Base-by-base conservation (phyloP, 2,797 vertebrate genomes). In the Microctenopoma stevenorrisi region DNA sequence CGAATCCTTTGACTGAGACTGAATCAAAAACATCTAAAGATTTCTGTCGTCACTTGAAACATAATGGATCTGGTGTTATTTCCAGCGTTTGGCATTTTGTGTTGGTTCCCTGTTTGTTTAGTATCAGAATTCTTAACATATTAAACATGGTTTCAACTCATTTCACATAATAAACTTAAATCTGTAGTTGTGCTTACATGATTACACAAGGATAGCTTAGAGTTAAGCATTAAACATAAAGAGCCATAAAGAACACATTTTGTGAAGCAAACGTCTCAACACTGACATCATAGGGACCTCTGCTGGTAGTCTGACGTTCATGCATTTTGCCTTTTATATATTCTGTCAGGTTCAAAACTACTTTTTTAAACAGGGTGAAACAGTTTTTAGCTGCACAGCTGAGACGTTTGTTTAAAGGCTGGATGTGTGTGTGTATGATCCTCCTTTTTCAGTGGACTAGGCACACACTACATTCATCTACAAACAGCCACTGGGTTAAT, bases 261-360 rank as follows among this genome's bases (percentile, higher is more conserved):
- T 33, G 30, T 5, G 30, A 33, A 33, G 30, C 30, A 42, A 15
- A 15, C 15, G 1, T 5, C 4, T 13, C 30, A 82, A 70, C 26
- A 43, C 16, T 89, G 84, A 74, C 22, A 56, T 73, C 57, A 64
- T 51, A 79, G 85, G 65, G 83, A 48, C 91, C 86, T 92, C 92
- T 89, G 40, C 74, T 90, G 90, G 88, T 63, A 0, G 10, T 43
- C 15, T 14, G 7, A 1, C 43, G 61, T 37, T 37, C 10, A 3
- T 37, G 37, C 37, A 37, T 37, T 37, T 9, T 37, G 37, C 10
- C 2, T 42, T 13, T 42, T 42, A 3, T 40, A 9, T 2, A 8
- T 37, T 40, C 38, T 37, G 35, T 37, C 38, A 40, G 7, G 38
- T 40, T 40, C 8, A 11, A 11, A 40, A 12, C 38, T 40, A 40